Evolutionary conservation across 2,797 vertebrate genomes (phyloP).

Genomic region (Clarias platycephalus): DNA sequence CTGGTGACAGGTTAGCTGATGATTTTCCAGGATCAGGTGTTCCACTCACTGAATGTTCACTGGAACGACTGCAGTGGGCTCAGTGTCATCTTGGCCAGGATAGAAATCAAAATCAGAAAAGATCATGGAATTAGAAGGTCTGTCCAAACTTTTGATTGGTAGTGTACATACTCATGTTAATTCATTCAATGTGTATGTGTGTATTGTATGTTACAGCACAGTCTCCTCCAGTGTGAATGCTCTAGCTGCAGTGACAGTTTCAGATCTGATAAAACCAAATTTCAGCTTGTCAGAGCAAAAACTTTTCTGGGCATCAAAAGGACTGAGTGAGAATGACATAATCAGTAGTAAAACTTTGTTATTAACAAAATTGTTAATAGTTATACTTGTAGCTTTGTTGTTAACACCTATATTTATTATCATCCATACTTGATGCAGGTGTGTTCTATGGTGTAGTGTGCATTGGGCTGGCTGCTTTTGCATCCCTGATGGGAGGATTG

Average conservation of each 20-base stretch:
- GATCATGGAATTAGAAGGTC: too few relatives aligned
- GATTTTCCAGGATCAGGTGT: too few relatives aligned
- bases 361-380: not conserved
- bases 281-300: conserved; percentile 79
- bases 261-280: conserved; percentile 84
- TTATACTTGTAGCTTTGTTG: not conserved
- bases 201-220: conserved; percentile 71
- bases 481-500: conserved; percentile 85
- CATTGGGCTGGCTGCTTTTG: conserved; percentile 88
- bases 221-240: conserved; percentile 95
- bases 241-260: conserved; percentile 86
- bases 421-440: conserved; percentile 67
- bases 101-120: too few relatives aligned
- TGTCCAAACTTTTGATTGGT: too few relatives aligned
- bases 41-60: too few relatives aligned
- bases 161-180: not conserved
- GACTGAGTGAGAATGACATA: conserved; percentile 78
- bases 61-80: too few relatives aligned
- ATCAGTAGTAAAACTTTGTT: too few relatives aligned
- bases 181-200: not conserved
- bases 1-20: too few relatives aligned
- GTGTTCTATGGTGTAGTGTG: conserved; percentile 83
- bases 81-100: too few relatives aligned
- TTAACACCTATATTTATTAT: not conserved
- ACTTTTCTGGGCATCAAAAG: conserved; percentile 84